Conservation (phyloP, 1,140 invertebrate species). For the Phenacoccus solenopsis region DNA sequence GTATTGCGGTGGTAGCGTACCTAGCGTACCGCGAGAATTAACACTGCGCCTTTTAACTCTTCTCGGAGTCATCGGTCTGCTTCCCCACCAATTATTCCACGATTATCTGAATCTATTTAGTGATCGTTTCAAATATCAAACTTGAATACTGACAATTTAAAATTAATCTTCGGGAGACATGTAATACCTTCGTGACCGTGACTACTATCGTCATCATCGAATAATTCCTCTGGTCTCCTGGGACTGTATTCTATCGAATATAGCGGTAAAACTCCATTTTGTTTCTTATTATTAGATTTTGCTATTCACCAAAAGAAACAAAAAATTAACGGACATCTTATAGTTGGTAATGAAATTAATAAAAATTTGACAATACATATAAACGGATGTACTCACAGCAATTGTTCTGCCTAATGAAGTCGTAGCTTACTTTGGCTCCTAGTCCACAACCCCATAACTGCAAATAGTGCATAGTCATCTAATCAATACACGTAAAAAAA, state of each 20-base stretch:
- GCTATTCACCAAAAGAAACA: conserved; percentile 17
- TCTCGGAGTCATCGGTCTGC: conserved; percentile 77
- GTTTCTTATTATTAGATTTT: conserved; percentile 25
- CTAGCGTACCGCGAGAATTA: conserved; percentile 45
- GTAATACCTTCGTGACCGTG: conserved; percentile 23
- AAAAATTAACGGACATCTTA: no score
- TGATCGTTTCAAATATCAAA: background rate
- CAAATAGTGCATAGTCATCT: conserved; percentile 27
- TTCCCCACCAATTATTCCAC: background rate
- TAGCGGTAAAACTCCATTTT: conserved; percentile 24
- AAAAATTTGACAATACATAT: no score
- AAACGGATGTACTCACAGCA: background rate
- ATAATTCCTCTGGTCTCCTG: conserved; percentile 20
- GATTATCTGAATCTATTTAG: conserved; percentile 11
- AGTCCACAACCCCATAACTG: conserved; percentile 44
- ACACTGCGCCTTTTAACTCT: conserved; percentile 73
- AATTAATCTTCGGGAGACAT: conserved; percentile 11
- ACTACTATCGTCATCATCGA: conserved; percentile 23
- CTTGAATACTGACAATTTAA: background rate
- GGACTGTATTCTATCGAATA: conserved; percentile 29
- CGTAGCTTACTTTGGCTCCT: conserved; percentile 43
- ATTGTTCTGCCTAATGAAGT: conserved; percentile 36
- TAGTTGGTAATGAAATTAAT: no score
- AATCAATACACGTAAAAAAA: conserved; percentile 20
- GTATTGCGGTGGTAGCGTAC: conserved; percentile 25